Evolutionary conservation across 2,113 vertebrate genomes (phyloP).

Genomic region (Odobenus rosmarus): DNA sequence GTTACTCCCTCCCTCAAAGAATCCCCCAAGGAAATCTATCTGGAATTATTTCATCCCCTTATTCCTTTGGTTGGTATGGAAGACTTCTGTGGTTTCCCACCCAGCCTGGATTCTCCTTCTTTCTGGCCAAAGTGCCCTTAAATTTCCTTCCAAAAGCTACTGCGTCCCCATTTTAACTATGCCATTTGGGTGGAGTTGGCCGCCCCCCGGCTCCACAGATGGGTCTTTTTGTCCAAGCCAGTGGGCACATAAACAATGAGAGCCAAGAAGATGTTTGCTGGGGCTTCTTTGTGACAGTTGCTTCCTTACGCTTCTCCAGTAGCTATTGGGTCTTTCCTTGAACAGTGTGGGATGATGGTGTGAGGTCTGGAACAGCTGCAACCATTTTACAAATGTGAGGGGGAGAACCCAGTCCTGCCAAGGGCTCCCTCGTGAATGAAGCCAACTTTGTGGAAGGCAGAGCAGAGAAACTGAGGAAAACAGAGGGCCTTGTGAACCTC

Average conservation of each 20-base stretch:
- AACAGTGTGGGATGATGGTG: neutral
- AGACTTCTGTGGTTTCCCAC: neutral
- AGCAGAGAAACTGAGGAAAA: neutral
- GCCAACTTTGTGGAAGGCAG: neutral
- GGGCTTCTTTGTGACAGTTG: neutral
- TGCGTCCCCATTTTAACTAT: neutral
- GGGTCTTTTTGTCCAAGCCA: neutral
- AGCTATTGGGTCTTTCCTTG: neutral
- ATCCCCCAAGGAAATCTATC: neutral
- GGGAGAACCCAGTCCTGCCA: neutral
- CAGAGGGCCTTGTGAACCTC: neutral
- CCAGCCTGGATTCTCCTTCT: neutral
- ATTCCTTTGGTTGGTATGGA: neutral
- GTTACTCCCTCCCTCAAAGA: neutral
- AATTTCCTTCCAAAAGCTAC: neutral
- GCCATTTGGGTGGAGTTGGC: neutral
- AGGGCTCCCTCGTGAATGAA: neutral
- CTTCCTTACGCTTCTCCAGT: neutral
- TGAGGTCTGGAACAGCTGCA: neutral
- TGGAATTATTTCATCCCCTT: neutral
- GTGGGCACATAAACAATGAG: neutral
- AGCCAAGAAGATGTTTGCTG: neutral
- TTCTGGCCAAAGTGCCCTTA: neutral
- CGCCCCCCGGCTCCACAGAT: neutral
- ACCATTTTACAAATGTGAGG: neutral